phyloP scores from a whole-genome alignment of 2,113 vertebrate genomes.

The Triplophysa tibetana region DNA sequence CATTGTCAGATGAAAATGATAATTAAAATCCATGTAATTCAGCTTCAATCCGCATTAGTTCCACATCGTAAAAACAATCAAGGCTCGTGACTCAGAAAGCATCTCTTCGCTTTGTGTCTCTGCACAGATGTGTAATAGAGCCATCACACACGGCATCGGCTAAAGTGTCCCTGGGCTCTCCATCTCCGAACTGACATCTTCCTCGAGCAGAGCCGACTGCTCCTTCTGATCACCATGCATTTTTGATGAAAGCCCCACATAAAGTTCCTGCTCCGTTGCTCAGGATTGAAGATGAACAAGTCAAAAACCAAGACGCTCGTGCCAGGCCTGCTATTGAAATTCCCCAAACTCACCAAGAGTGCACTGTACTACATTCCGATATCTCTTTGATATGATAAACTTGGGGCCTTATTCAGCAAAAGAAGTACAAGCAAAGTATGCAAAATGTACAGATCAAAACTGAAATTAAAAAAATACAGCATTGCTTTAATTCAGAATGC shows the following conservation, averaged over 20 bases:
- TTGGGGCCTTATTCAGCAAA: neutral
- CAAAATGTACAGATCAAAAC: neutral
- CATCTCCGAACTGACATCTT: neutral
- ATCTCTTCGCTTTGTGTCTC: neutral
- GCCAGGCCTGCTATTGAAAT: neutral
- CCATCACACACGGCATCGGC: neutral
- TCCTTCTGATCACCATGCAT: constrained; percentile 27
- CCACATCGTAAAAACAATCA: constrained; percentile 8
- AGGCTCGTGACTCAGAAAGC: neutral
- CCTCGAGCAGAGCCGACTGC: constrained; percentile 9
- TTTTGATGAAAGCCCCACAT: constrained; percentile 32
- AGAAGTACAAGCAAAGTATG: neutral
- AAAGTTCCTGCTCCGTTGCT: constrained; percentile 11
- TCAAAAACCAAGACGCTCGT: neutral
- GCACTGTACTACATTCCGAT: neutral
- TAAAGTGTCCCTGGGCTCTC: constrained; percentile 33
- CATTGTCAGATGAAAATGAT: neutral
- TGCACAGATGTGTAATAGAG: constrained; percentile 9
- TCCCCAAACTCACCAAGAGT: neutral
- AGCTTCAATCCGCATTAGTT: neutral
- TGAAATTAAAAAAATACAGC: neutral
- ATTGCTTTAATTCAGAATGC: neutral
- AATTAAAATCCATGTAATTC: neutral
- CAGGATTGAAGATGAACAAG: neutral
- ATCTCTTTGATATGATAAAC: neutral